Percentiles rank a stretch among this genome's conserved stretches.
phyloP scores from a whole-genome alignment of 2,888 invertebrate species.

The Carcina quercana region DNA sequence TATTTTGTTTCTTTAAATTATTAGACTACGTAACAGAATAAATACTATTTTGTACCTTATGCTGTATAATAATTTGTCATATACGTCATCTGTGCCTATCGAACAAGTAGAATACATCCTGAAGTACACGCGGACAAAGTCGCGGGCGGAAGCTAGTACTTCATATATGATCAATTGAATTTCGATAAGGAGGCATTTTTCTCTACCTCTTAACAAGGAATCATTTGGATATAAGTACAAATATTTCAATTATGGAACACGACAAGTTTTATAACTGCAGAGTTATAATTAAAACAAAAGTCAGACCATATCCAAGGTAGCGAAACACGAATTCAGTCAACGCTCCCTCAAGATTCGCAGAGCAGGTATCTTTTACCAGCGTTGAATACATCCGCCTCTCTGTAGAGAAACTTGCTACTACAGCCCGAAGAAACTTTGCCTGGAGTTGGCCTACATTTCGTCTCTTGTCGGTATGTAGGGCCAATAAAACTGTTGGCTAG shows the following conservation, averaged over 20 bases:
- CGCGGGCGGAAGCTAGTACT: too few relatives aligned
- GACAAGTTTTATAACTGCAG: not conserved
- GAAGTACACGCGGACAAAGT: too few relatives aligned
- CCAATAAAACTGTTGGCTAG: too few relatives aligned
- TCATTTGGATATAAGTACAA: not conserved
- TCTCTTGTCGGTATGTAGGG: conserved; percentile 24
- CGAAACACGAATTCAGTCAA: conserved; percentile 1
- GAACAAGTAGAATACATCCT: too few relatives aligned
- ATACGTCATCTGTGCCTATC: too few relatives aligned
- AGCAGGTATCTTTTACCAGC: conserved; percentile 11
- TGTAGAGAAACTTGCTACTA: conserved; percentile 23
- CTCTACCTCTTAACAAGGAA: not conserved
- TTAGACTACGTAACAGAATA: too few relatives aligned
- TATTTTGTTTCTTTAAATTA: too few relatives aligned
- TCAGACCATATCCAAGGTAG: not conserved
- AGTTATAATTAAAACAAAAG: not conserved
- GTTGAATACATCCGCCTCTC: conserved; percentile 17
- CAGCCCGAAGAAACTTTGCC: conserved; percentile 29
- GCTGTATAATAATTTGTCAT: too few relatives aligned
- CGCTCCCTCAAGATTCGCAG: conserved; percentile 7
- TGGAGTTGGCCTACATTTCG: conserved; percentile 40
- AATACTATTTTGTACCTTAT: too few relatives aligned
- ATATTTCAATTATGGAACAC: not conserved
- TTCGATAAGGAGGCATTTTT: not conserved
- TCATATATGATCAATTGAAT: too few relatives aligned